Base-by-base conservation (phyloP, 2,888 invertebrate genomes). In the Tromatobia lineatoria region DNA sequence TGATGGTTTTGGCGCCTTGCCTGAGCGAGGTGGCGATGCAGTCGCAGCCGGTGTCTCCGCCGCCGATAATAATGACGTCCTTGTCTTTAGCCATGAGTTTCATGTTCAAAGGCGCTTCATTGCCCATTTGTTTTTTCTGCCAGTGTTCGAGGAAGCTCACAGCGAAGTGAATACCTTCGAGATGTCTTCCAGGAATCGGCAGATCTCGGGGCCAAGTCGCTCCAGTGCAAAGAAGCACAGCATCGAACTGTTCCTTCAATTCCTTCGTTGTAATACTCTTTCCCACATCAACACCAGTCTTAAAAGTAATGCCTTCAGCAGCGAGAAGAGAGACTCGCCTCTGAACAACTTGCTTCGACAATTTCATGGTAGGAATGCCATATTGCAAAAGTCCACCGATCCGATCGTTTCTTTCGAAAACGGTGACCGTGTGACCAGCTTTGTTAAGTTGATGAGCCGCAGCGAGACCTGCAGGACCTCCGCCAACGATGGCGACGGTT, bases 341-440 rank as follows among this genome's bases (percentile, higher is more conserved):
- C 90, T 98, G 97, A 0, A 99, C 99, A 76, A 99, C 98, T 84
- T 97, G 96, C 94, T 99, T 99, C 91, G 98, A 97, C 11, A 99
- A 95, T 94, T 99, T 99, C 99, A 99, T 99, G 8, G 98, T 98
- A 18, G 99, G 99, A 93, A 99, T 99, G 81, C 99, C 99, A 94
- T 99, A 99, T 92, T 99, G 98, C 67, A 99, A 95, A 25, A 99
- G 95, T 0, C 99, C 99, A 80, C 99, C 99, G 3, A 98, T 95
- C 11, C 98, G 96, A 94, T 99, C 99, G 94, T 99, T 99, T 80
- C 99, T 96, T 93, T 99, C 99, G 94, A 97, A 99, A 52, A 99
- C 99, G 0, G 98, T 99, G 0, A 99, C 98, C n/a, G 94, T 94
- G 94, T 99, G 99, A 0, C 99, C 99, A 61, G 97, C 98, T 96